Evolutionary conservation across 2,113 vertebrate genomes (phyloP), one percentile per base, ranked within the genome.

Genomic region (Alectura lathami): DNA sequence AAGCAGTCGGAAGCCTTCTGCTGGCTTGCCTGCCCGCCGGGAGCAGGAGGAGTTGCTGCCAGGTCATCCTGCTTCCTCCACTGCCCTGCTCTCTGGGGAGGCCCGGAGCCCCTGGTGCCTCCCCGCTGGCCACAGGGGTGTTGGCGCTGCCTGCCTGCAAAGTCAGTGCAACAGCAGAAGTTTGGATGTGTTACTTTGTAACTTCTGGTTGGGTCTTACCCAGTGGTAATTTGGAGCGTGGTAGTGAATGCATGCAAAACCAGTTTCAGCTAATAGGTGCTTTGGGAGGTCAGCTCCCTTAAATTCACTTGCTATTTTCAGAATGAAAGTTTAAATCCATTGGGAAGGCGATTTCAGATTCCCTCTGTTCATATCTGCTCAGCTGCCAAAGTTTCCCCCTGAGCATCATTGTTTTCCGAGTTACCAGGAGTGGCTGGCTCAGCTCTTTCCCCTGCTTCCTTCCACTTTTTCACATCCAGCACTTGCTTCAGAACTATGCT

Each of bases 1-100:
- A 1, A 43, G n/a, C 48, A 1, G 3, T 68, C 38, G 59, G 29
- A 66, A 50, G 54, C 64, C 36, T 64, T 74, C 34, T 1, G 2
- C 8, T 68, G 18, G 27, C 1, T 1, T 48, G 24, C 38, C 36
- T 70, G 54, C 48, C 14, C 1, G 1, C 11, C 1, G 17, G 64
- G 73, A 74, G 63, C 20, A 32, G 36, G 42, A 67, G 26, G 26
- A 53, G 26, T n/a, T n/a, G n/a, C 50, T 53, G 50, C 50, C 50
- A 53, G 26, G 43, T 45, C 43, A 45, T 45, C 45, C 42, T 29
- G 29, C 18, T 38, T 72, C 40, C 18, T 14, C 27, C 30, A 20
- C 27, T 32, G 50, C 27, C 36, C 21, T 30, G 42, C 27, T 26
- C 40, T 48, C 27, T 38, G 48, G 12, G 29, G 17, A 80, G 42